Percentiles rank a stretch among this genome's conserved stretches.
Conservation (phyloP, 37 sponge, comb jelly and placozoan species). For the Crambe crambe region DNA sequence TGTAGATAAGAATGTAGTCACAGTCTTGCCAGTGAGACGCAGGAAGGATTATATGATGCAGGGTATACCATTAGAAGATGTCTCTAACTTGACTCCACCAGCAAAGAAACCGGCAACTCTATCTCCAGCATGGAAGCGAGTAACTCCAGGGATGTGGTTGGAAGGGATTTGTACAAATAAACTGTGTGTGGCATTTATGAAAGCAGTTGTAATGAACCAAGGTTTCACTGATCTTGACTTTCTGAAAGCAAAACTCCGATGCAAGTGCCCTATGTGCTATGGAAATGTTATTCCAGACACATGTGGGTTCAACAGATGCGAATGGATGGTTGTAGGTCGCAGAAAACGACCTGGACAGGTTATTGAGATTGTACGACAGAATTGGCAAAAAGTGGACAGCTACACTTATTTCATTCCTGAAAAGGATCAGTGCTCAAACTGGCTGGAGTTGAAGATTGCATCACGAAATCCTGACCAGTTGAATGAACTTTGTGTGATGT, state of each 20-base stretch:
- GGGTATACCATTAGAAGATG: not conserved
- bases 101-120: not conserved
- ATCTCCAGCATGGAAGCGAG: conserved; percentile 4
- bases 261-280: conserved; percentile 23
- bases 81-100: not conserved
- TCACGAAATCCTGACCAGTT: not conserved
- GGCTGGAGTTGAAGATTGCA: not conserved
- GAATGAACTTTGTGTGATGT: not conserved
- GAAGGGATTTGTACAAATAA: conserved; percentile 11
- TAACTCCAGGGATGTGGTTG: conserved; percentile 1
- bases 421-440: not conserved
- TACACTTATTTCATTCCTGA: not conserved
- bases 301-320: conserved; percentile 11
- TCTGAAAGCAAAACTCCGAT: not conserved
- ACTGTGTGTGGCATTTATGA: not conserved
- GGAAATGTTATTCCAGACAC: not conserved
- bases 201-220: conserved; percentile 9
- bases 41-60: not conserved
- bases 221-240: conserved; percentile 4
- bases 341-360: not conserved
- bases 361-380: not conserved
- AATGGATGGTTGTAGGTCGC: conserved; percentile 13
- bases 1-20: not conserved
- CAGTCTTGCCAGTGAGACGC: not conserved
- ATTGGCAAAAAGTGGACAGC: conserved; percentile 1